Percentiles rank a stretch among this genome's conserved stretches.
These are phyloP conservation scores for Boulengerochromis microlepis DNA, from an alignment of 2,113 vertebrate species.

Conservation along the genomic window DNA sequence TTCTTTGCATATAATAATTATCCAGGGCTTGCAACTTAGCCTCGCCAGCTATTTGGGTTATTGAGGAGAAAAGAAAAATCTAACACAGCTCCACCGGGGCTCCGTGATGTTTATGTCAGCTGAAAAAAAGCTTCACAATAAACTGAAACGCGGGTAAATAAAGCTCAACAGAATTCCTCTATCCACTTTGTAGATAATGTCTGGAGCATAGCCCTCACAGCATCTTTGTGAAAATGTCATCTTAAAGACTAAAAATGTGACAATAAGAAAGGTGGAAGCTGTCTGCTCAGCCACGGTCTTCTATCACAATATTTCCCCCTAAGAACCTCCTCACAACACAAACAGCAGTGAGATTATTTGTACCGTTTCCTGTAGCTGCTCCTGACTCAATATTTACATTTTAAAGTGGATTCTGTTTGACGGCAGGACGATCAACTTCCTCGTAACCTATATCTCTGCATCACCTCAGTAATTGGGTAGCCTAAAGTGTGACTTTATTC, in stretches of 20 bases:
- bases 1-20: constrained; percentile 20
- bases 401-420: background rate
- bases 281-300: background rate
- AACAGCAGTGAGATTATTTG: background rate
- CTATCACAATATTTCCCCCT: background rate
- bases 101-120: constrained; percentile 34
- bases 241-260: constrained; percentile 5
- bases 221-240: constrained; percentile 10
- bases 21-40: constrained; percentile 29
- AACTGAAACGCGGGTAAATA: constrained; percentile 28
- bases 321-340: background rate
- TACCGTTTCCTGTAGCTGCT: background rate
- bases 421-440: background rate
- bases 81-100: constrained; percentile 7
- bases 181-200: constrained; percentile 31
- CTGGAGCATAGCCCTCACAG: constrained; percentile 26
- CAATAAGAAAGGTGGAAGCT: constrained; percentile 14
- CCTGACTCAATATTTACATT: background rate
- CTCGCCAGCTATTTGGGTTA: background rate
- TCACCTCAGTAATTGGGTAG: constrained; percentile 12
- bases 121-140: constrained; percentile 27
- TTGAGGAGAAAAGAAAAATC: background rate
- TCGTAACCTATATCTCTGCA: background rate
- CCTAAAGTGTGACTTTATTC: constrained; percentile 3
- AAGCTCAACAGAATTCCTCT: constrained; percentile 3